phyloP scores from a whole-genome alignment of 2,888 invertebrate species.

The Dryocosmus kuriphilus region DNA sequence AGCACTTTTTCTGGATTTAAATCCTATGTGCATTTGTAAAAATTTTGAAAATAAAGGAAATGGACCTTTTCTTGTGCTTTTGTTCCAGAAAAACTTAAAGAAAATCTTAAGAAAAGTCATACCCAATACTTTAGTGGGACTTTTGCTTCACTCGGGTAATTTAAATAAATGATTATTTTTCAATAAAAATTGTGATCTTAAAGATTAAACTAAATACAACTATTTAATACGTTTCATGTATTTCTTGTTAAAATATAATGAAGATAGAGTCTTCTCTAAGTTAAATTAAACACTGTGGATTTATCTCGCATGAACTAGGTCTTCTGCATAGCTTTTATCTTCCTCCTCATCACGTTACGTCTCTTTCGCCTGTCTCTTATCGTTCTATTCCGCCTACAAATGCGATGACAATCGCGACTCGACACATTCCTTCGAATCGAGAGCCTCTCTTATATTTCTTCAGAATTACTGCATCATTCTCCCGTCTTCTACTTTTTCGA shows the following conservation, averaged over 20 bases:
- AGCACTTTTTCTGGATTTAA: no score
- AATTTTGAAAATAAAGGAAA: no score
- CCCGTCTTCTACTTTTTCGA: slow-evolving; percentile 43
- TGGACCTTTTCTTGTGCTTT: no score
- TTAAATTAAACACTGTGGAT: slow-evolving; percentile 1
- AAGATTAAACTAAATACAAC: no score
- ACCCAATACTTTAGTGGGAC: no score
- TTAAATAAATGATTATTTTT: no score
- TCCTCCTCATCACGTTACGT: slow-evolving; percentile 19
- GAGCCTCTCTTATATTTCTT: slow-evolving; percentile 5
- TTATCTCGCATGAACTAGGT: slow-evolving; percentile 20
- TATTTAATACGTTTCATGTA: not conserved
- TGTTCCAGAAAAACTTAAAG: no score
- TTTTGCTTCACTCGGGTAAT: no score
- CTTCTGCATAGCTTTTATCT: slow-evolving; percentile 9
- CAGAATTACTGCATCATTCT: slow-evolving; percentile 32
- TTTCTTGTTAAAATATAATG: not conserved
- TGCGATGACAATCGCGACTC: slow-evolving; percentile 33
- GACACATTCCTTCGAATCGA: slow-evolving; percentile 33
- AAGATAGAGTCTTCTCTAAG: slow-evolving; percentile 6
- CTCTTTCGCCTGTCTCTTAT: slow-evolving; percentile 45
- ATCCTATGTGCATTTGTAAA: no score
- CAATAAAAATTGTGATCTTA: no score
- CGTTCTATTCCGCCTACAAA: slow-evolving; percentile 42
- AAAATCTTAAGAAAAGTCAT: no score